Evolutionary conservation across 1,140 invertebrate genomes (phyloP).

Genomic region (Formica exsecta): DNA sequence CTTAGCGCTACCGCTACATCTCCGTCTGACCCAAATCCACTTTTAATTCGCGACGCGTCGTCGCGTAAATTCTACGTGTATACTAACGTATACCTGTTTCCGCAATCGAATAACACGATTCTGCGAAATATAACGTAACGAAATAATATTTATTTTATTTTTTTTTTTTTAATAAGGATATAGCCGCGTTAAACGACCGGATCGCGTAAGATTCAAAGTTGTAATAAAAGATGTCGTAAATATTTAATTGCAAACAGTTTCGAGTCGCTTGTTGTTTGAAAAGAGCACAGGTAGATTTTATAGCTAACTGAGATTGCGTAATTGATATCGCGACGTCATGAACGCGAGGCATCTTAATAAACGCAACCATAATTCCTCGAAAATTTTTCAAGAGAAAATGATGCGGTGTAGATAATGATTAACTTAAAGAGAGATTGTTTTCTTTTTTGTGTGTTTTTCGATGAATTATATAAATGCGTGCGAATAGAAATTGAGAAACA

Average conservation of each 20-base stretch:
- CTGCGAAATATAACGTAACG: background rate
- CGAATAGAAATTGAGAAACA: background rate
- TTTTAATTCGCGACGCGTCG: constrained; percentile 34
- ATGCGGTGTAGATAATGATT: too few species aligned
- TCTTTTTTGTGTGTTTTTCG: background rate
- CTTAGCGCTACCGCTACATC: constrained; percentile 11
- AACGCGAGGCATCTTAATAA: background rate
- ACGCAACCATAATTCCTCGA: background rate
- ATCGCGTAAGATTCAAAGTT: too few species aligned
- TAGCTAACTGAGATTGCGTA: background rate
- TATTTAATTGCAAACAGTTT: background rate
- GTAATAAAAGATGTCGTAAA: too few species aligned
- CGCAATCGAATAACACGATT: background rate
- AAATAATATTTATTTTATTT: background rate
- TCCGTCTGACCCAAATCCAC: constrained; percentile 56
- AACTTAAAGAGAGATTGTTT: background rate
- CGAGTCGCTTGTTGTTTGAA: background rate
- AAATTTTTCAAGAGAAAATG: background rate
- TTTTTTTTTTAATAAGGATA: background rate
- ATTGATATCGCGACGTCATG: background rate
- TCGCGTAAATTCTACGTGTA: background rate
- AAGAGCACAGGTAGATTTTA: background rate
- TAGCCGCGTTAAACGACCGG: too few species aligned
- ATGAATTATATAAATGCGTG: background rate
- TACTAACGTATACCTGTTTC: background rate